These are phyloP conservation scores for Chelmon rostratus DNA, from an alignment of 2,797 vertebrate species.

Conservation along the genomic window DNA sequence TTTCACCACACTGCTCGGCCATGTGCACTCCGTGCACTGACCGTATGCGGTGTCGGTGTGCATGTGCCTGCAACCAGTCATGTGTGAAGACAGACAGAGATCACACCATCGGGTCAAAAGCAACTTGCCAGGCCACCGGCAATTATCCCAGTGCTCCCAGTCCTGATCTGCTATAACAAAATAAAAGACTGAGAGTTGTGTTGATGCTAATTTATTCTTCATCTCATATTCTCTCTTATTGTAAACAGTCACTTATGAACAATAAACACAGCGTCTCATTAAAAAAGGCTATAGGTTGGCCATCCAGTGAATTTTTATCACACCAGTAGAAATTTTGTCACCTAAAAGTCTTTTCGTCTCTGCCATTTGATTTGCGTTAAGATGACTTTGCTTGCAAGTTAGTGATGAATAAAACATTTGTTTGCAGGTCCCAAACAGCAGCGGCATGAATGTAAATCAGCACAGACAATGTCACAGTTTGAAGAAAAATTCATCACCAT, in stretches of 20 bases:
- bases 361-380: conserved; percentile 60
- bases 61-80: too few species aligned
- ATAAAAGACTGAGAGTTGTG: background rate
- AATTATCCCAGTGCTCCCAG: too few species aligned
- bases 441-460: conserved; percentile 74
- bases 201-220: conserved; percentile 18
- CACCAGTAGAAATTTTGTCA: conserved; percentile 41
- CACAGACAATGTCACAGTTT: conserved; percentile 63
- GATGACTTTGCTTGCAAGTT: conserved; percentile 64
- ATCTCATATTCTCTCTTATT: conserved; percentile 25
- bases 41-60: too few species aligned
- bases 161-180: background rate
- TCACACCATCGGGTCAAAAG: too few species aligned
- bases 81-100: too few species aligned
- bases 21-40: too few species aligned
- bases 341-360: conserved; percentile 49
- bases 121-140: too few species aligned
- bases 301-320: conserved; percentile 39
- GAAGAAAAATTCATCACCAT: conserved; percentile 46
- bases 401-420: conserved; percentile 85
- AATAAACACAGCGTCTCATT: conserved; percentile 41
- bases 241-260: conserved; percentile 31
- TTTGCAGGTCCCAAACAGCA: conserved; percentile 73
- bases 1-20: too few species aligned
- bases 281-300: conserved; percentile 24